Evolutionary conservation across 1,140 invertebrate species (phyloP).

Genomic region (Philopotamus ludificatus): DNA sequence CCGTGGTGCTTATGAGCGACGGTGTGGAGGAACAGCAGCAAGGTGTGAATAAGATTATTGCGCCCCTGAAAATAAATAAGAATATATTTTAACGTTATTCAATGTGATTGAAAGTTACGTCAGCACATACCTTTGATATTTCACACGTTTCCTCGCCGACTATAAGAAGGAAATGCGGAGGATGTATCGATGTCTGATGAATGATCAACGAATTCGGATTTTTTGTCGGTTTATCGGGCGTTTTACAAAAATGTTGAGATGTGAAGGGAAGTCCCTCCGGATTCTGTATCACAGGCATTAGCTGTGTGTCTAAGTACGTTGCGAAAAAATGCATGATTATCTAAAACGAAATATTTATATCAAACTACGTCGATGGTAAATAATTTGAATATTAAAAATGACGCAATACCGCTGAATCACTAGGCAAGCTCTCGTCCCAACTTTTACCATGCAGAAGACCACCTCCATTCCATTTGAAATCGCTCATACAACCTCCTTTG

Average conservation of each 20-base stretch:
- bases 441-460: conserved; percentile 68
- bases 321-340: conserved; percentile 81
- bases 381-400: neutral
- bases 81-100: conserved; percentile 15
- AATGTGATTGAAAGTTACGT: neutral
- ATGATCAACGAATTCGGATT: conserved; percentile 54
- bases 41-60: conserved; percentile 80
- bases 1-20: conserved; percentile 73
- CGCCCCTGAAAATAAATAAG: conserved; percentile 62
- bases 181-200: conserved; percentile 60
- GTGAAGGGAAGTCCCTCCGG: conserved; percentile 74
- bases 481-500: conserved; percentile 75
- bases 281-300: conserved; percentile 71
- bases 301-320: conserved; percentile 76
- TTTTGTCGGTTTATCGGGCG: conserved; percentile 57
- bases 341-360: conserved; percentile 52
- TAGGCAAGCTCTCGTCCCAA: conserved; percentile 78
- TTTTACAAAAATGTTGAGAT: conserved; percentile 57
- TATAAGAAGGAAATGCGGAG: conserved; percentile 70
- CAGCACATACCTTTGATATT: conserved; percentile 62
- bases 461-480: conserved; percentile 79
- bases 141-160: conserved; percentile 63
- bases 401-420: conserved; percentile 67
- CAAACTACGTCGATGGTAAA: neutral
- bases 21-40: conserved; percentile 76